phyloP scores from a whole-genome alignment of 1,140 invertebrate genomes.

The Drosophila biarmipes region DNA sequence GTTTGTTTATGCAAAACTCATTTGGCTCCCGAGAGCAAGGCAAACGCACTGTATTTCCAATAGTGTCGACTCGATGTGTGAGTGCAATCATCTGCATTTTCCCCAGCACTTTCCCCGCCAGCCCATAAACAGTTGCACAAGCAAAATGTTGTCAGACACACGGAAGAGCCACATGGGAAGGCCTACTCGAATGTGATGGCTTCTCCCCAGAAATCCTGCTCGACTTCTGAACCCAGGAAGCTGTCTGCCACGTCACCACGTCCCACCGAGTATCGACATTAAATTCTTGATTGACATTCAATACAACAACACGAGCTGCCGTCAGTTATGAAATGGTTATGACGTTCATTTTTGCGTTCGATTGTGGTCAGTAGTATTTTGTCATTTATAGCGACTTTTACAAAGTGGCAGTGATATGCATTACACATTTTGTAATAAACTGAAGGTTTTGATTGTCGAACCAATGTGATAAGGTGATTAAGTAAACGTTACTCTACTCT shows the following conservation, averaged over 20 bases:
- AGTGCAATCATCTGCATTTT: constrained; percentile 33
- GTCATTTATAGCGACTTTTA: neutral
- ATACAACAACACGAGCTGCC: constrained; percentile 7
- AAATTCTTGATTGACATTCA: constrained; percentile 26
- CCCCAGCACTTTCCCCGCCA: constrained; percentile 2
- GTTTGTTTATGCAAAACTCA: constrained; percentile 76
- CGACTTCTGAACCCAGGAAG: neutral
- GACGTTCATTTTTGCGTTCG: neutral
- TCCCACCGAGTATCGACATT: constrained; percentile 27
- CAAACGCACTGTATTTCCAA: constrained; percentile 62
- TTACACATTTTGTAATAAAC: neutral
- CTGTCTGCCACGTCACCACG: constrained; percentile 21
- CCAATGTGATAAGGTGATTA: neutral
- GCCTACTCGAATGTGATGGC: constrained; percentile 36
- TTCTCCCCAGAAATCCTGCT: neutral
- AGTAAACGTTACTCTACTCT: neutral
- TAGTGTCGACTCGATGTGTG: constrained; percentile 45
- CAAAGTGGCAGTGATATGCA: neutral
- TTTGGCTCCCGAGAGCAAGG: constrained; percentile 56
- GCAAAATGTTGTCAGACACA: constrained; percentile 31
- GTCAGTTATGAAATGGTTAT: neutral
- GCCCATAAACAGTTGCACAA: constrained; percentile 4
- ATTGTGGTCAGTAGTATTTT: neutral
- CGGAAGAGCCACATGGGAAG: neutral
- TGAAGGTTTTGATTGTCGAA: neutral